Conservation (phyloP, 2,797 vertebrate species). For the Tadarida brasiliensis region DNA sequence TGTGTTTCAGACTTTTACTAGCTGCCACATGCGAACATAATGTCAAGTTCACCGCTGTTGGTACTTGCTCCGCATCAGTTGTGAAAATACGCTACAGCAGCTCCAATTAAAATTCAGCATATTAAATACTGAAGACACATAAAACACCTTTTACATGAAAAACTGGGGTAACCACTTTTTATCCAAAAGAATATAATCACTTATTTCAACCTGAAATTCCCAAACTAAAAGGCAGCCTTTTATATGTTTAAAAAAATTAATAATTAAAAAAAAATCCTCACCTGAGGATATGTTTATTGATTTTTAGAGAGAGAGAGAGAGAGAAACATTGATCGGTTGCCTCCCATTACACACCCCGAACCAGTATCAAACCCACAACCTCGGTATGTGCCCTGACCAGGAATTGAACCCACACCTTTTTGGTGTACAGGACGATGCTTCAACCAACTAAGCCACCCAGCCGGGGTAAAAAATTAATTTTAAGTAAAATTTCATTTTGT, state of each 20-base stretch:
- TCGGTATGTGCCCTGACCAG: not conserved
- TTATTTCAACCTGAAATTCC: conserved; percentile 1
- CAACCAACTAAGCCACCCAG: not conserved
- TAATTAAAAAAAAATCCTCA: not conserved
- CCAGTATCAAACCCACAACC: not conserved
- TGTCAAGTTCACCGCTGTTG: not conserved
- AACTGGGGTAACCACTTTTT: not conserved
- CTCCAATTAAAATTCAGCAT: not conserved
- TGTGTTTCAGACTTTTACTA: not conserved
- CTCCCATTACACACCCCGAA: not conserved
- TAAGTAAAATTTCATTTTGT: conserved; percentile 44
- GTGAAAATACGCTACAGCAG: not conserved
- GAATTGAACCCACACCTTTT: not conserved
- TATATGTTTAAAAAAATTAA: not conserved
- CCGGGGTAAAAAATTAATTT: not conserved
- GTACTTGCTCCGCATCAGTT: not conserved
- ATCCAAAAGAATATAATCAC: not conserved
- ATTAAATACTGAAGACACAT: conserved; percentile 8
- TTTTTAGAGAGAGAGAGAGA: not conserved
- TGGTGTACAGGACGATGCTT: not conserved
- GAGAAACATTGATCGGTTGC: not conserved
- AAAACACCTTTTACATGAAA: not conserved
- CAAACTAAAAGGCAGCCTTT: conserved; percentile 10
- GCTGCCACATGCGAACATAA: not conserved
- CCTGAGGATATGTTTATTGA: not conserved